Conservation (phyloP, 2,113 vertebrate species). For the Forbesichthys agassizii region DNA sequence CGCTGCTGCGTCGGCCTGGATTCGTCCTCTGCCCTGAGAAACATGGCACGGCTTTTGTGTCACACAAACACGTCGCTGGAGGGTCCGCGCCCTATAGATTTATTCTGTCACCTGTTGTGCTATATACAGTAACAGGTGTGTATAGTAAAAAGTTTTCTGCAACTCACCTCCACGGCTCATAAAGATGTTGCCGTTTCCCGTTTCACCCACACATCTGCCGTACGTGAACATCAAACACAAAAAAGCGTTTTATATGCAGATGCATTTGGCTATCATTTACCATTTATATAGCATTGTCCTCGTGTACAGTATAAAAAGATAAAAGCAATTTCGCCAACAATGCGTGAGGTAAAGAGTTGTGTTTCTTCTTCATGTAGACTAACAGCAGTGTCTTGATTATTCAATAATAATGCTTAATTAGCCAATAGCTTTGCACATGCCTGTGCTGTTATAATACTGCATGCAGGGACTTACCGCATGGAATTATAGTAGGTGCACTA, state of each 20-base stretch:
- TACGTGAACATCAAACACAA: conserved; percentile 24
- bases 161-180: not conserved
- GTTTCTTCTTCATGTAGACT: no score
- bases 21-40: conserved; percentile 10
- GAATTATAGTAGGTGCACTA: conserved; percentile 25
- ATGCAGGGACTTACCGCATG: no score
- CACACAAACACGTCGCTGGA: conserved; percentile 14
- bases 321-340: not conserved
- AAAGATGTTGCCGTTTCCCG: conserved; percentile 1
- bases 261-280: conserved; percentile 16
- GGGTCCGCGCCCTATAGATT: conserved; percentile 16
- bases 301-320: conserved; percentile 7
- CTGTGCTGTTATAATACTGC: not conserved
- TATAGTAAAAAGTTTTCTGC: conserved; percentile 3
- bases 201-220: conserved; percentile 9
- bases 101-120: conserved; percentile 14
- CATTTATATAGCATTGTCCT: conserved; percentile 20
- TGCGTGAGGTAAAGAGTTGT: not conserved
- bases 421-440: not conserved
- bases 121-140: conserved; percentile 13
- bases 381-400: no score
- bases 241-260: conserved; percentile 36
- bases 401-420: no score
- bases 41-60: conserved; percentile 20
- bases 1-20: not conserved